Base-by-base conservation (phyloP, 2,888 invertebrate genomes). In the Hirtodrosophila duncani region DNA sequence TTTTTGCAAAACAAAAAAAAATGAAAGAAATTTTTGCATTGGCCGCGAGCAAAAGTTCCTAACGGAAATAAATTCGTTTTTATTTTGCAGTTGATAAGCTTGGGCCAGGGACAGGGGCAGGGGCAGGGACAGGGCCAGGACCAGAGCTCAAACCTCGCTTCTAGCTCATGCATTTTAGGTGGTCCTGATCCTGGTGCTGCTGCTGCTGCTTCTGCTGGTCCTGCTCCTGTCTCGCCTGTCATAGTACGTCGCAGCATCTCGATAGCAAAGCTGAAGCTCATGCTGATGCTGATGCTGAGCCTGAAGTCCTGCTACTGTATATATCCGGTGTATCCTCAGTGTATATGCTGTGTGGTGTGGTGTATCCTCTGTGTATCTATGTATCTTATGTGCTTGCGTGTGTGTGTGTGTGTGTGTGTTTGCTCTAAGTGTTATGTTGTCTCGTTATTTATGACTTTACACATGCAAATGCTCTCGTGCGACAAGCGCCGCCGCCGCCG, bases 371-470 rank as follows among this genome's bases (percentile, higher is more conserved):
- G 11, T 36, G 27, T 44, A 11, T 37, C 18, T 45, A 9, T 53
- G 14, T 48, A 24, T 50, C 30, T 41, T 45, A 36, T 30, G 43
- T 60, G 57, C 61, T 45, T 68, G 38, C 46, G 7, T 43, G n/a
- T 41, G 8, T 44, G 3, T 30, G 8, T 41, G 20, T 46, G 42
- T 36, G 7, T 38, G 6, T 16, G 31, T 51, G 44, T 50, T 21
- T 57, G 38, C 46, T 65, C 48, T 72, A 77, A 72, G 72, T 72
- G 77, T 72, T 72, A 72, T 72, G 72, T 75, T 78, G 71, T 70
- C 71, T 71, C 67, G 68, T 82, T 82, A 82, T 82, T 82, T 82
- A 82, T 82, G 81, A 79, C 67, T 80, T 83, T 83, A 83, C 82
- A 82, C 83, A 83, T 83, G 82, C 82, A 83, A 82, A 83, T 83